Percentiles rank a stretch among this genome's conserved stretches.
Conservation (phyloP, 1,140 invertebrate genomes). For the Drosophila funebris region DNA sequence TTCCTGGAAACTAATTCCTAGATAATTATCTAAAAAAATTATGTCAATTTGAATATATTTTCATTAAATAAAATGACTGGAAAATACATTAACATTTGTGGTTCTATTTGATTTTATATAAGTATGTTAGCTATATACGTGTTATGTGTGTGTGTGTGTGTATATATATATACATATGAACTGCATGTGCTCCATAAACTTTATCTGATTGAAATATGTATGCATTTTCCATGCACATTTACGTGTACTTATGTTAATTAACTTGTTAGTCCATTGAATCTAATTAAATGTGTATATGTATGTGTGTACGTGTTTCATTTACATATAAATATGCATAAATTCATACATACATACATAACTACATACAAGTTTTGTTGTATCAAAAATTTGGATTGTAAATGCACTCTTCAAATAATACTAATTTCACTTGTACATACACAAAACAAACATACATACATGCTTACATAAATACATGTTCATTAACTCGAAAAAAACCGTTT, state of each 20-base stretch:
- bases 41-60: neutral
- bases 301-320: neutral
- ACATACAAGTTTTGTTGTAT: neutral
- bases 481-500: neutral
- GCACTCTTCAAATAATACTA: neutral
- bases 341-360: neutral
- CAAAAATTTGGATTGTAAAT: neutral
- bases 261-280: neutral
- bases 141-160: no score
- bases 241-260: neutral
- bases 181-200: neutral
- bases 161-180: neutral
- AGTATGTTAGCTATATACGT: neutral
- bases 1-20: neutral
- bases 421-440: neutral
- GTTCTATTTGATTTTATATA: no score
- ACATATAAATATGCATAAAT: neutral
- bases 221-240: neutral
- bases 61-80: neutral
- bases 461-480: neutral
- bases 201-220: neutral
- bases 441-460: neutral
- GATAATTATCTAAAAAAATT: neutral
- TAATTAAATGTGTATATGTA: neutral
- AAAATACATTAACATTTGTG: neutral